A percentile compares a stretch with the other conserved stretches of the same genome.
phyloP scores from a whole-genome alignment of 2,888 invertebrate genomes.

The Drosophila eohydei region DNA sequence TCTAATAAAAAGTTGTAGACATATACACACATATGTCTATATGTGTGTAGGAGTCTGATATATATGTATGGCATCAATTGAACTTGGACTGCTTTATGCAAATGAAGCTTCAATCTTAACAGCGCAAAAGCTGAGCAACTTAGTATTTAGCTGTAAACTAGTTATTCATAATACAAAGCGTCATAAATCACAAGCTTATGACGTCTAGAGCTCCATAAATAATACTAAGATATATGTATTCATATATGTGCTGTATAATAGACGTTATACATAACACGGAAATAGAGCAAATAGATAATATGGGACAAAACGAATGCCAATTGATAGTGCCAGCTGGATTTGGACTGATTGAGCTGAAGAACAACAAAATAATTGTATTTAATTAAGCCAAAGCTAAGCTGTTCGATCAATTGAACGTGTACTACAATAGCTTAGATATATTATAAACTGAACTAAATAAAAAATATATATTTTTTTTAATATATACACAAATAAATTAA shows the following conservation, averaged over 20 bases:
- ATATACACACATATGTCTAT: background rate
- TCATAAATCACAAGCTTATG: slow-evolving; percentile 17
- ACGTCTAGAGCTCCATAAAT: background rate
- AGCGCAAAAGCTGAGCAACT: slow-evolving; percentile 6
- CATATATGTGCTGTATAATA: background rate
- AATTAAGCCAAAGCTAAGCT: slow-evolving; percentile 17
- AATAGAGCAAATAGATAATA: background rate
- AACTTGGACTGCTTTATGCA: slow-evolving; percentile 25
- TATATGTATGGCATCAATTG: slow-evolving; percentile 10
- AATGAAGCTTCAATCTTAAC: slow-evolving; percentile 9
- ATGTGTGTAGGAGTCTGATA: background rate
- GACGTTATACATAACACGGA: background rate
- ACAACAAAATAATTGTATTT: slow-evolving; percentile 40
- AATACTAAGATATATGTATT: background rate
- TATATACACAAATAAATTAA: background rate
- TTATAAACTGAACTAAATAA: background rate
- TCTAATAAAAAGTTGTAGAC: background rate
- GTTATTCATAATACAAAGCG: slow-evolving; percentile 9
- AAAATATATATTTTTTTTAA: too few relatives aligned
- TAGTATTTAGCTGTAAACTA: slow-evolving; percentile 19
- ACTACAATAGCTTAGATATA: background rate
- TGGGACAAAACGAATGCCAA: slow-evolving; percentile 1
- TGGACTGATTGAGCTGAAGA: slow-evolving; percentile 11
- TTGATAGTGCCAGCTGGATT: slow-evolving; percentile 17
- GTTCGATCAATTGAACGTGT: slow-evolving; percentile 30